Evolutionary conservation across 1,140 invertebrate species (phyloP), one percentile per base, ranked within the genome.

Genomic region (Batillaria attramentaria): DNA sequence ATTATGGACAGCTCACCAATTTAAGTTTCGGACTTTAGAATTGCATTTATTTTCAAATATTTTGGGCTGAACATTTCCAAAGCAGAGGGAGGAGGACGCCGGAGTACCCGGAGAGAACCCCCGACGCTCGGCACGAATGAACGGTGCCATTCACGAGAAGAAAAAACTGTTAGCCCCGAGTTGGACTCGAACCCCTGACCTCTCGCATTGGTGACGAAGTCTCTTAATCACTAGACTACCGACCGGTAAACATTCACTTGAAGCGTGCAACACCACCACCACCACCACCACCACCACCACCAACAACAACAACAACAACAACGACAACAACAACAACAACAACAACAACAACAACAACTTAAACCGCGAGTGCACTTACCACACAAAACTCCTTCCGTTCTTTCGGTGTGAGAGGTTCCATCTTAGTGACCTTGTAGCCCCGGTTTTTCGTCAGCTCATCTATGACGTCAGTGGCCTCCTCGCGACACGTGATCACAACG

Each of bases 371-470:
- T 3, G 5, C 65, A 66, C 79, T 76, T 60, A 81, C 82, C 62
- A 81, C 78, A 77, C 79, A 80, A 35, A 84, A 75, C 33, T 81
- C 78, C n/a, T 76, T 66, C 42, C 78, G 60, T 41, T 60, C 68
- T 35, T 79, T 69, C 42, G 57, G n/a, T 35, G 43, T 65, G 1
- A 85, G 74, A 41, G 79, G 66, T 39, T 81, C 31, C 43, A 85
- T 79, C 6, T 77, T 42, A 10, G 81, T 28, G 20, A 60, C 16
- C 13, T 46, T 37, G 50, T 81, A 85, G 0, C 79, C 66, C 46
- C 82, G 65, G 4, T 57, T 69, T 16, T 68, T 37, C 24, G 72
- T 60, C 46, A 85, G 76, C 39, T 84, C 82, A 3, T 50, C 37
- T 35, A 82, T 78, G 39, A 41, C 73, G 28, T 39, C 35, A 54